Conservation (phyloP, 2,888 invertebrate genomes). For the Parascotia fuliginaria region DNA sequence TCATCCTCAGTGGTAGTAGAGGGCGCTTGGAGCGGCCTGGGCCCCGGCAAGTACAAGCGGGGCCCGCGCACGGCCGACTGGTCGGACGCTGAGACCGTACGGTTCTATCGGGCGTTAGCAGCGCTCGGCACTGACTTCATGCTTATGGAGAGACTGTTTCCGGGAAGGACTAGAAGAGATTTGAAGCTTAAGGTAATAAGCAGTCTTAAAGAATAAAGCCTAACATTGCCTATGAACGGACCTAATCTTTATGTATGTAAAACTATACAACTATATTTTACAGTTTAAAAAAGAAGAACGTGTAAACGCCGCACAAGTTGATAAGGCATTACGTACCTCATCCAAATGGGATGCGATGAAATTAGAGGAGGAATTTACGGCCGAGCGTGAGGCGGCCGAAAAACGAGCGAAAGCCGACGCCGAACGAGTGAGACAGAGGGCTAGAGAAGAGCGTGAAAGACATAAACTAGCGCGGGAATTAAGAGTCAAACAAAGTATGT, state of each 20-base stretch:
- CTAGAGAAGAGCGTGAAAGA: constrained; percentile 80
- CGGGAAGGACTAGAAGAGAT: constrained; percentile 91
- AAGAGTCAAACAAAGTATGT: constrained; percentile 57
- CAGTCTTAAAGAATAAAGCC: no score
- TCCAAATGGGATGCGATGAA: constrained; percentile 87
- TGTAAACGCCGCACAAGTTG: constrained; percentile 89
- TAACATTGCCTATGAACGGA: no score
- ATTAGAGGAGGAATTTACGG: constrained; percentile 62
- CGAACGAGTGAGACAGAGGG: constrained; percentile 58
- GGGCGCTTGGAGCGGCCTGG: constrained; percentile 85
- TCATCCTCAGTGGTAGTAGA: constrained; percentile 85
- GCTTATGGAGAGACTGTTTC: constrained; percentile 93
- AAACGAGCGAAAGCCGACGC: constrained; percentile 45
- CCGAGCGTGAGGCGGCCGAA: constrained; percentile 59
- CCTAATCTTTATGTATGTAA: no score
- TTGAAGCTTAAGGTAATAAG: constrained; percentile 90
- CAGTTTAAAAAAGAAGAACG: constrained; percentile 96
- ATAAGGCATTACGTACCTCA: constrained; percentile 90
- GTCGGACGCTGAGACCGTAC: constrained; percentile 92
- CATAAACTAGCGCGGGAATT: constrained; percentile 48
- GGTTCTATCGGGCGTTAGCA: constrained; percentile 95
- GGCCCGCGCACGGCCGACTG: constrained; percentile 90
- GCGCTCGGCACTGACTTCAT: constrained; percentile 97
- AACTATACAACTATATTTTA: no score
- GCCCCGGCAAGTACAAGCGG: constrained; percentile 88